phyloP scores from a whole-genome alignment of 2,797 vertebrate species.

The Phataginus tetradactyla region DNA sequence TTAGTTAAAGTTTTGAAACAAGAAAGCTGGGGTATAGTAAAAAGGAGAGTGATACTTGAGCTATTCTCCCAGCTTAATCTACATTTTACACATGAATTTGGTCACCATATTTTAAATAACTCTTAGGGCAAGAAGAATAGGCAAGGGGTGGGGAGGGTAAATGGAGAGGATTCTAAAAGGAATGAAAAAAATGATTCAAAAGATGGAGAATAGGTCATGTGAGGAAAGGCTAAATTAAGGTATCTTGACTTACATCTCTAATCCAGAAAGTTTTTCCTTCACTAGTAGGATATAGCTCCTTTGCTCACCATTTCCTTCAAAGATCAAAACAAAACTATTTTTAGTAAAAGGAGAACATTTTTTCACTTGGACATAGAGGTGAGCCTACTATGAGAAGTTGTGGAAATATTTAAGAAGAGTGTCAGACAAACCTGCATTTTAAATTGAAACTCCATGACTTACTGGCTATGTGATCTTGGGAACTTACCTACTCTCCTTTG shows the following conservation, averaged over 20 bases:
- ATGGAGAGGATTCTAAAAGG: background rate
- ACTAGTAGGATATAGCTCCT: background rate
- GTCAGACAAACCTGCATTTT: background rate
- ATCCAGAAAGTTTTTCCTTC: background rate
- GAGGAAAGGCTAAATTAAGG: constrained; percentile 31
- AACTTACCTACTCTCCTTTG: background rate
- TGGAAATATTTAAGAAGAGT: background rate
- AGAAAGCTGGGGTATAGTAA: background rate
- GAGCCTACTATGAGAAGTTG: background rate
- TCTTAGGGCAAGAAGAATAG: background rate
- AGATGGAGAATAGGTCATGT: constrained; percentile 7
- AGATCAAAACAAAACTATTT: constrained; percentile 42
- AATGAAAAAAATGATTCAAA: background rate
- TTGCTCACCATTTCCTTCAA: background rate
- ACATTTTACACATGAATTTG: background rate
- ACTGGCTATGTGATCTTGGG: background rate
- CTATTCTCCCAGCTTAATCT: background rate
- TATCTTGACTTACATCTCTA: constrained; percentile 20
- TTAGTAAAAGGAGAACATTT: background rate
- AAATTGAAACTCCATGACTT: background rate
- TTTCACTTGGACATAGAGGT: background rate
- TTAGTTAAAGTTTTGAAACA: constrained; percentile 24
- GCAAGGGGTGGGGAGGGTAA: background rate
- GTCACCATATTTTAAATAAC: constrained; percentile 27
- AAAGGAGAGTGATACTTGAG: background rate